Conservation (phyloP, 2,113 vertebrate species). For the Atractosteus spatula region DNA sequence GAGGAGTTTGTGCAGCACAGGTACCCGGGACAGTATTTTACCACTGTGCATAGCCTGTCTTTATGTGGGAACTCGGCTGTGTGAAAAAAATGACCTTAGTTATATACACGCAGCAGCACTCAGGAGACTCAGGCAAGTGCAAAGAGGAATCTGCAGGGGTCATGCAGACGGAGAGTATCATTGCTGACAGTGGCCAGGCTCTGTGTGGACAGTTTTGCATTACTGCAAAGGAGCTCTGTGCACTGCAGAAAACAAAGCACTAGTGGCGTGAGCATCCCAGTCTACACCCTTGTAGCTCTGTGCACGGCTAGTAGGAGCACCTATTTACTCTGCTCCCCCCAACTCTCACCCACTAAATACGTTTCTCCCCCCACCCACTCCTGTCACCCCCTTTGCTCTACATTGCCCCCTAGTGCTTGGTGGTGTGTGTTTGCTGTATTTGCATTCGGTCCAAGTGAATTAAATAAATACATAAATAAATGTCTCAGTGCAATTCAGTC, state of each 20-base stretch:
- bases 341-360: conserved; percentile 1
- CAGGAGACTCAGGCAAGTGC: neutral
- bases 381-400: conserved; percentile 55
- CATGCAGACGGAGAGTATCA: conserved; percentile 8
- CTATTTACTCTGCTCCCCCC: conserved; percentile 62
- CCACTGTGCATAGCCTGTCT: no score
- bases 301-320: conserved; percentile 69
- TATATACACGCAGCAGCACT: no score
- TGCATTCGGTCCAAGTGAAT: conserved; percentile 93
- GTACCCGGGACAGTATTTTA: no score
- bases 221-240: conserved; percentile 8
- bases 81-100: no score
- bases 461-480: conserved; percentile 84
- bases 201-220: neutral
- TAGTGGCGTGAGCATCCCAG: conserved; percentile 38
- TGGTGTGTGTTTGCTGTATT: conserved; percentile 94
- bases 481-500: conserved; percentile 56
- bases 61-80: no score
- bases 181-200: conserved; percentile 24
- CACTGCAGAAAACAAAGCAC: conserved; percentile 5
- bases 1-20: no score
- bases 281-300: conserved; percentile 44
- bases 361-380: conserved; percentile 55
- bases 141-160: neutral
- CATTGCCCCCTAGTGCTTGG: conserved; percentile 78